Percentiles rank a stretch among this genome's conserved stretches.
phyloP scores from a whole-genome alignment of 2,113 vertebrate genomes.

The Corapipo altera region DNA sequence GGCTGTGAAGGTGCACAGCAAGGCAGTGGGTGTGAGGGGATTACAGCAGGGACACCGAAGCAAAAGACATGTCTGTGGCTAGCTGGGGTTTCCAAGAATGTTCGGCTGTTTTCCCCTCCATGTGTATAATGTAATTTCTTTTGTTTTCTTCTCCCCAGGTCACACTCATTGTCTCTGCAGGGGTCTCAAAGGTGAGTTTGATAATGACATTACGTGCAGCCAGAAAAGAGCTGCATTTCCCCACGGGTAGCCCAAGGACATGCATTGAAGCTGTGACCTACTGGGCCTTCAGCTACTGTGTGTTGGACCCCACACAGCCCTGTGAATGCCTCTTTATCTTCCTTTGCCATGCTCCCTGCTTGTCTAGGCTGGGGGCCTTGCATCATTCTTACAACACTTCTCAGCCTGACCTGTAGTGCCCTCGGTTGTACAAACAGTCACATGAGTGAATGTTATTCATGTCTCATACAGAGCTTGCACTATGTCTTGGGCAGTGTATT shows the following conservation, averaged over 20 bases:
- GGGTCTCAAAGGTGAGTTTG: not conserved
- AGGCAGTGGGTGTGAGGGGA: not conserved
- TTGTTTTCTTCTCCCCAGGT: not conserved
- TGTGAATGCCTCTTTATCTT: conserved; percentile 49
- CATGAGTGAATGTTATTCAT: conserved; percentile 29
- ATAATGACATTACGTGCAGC: not conserved
- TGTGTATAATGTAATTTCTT: not conserved
- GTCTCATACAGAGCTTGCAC: conserved; percentile 38
- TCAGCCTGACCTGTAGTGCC: conserved; percentile 32
- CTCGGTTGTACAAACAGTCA: conserved; percentile 18
- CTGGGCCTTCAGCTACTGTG: not conserved
- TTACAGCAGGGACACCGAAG: accelerated
- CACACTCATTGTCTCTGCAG: not conserved
- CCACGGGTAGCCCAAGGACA: not conserved
- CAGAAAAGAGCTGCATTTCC: not conserved
- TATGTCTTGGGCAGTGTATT: not conserved
- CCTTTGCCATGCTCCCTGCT: not conserved
- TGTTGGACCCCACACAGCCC: conserved; percentile 15
- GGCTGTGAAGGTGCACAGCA: not conserved
- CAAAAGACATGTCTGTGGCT: accelerated
- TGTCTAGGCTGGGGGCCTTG: conserved; percentile 16
- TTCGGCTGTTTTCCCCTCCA: not conserved
- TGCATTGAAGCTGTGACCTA: not conserved
- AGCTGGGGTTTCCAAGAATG: not conserved
- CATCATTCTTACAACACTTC: conserved; percentile 34